Evolutionary conservation across 2,113 vertebrate genomes (phyloP).

Genomic region (Ginglymostoma cirratum): DNA sequence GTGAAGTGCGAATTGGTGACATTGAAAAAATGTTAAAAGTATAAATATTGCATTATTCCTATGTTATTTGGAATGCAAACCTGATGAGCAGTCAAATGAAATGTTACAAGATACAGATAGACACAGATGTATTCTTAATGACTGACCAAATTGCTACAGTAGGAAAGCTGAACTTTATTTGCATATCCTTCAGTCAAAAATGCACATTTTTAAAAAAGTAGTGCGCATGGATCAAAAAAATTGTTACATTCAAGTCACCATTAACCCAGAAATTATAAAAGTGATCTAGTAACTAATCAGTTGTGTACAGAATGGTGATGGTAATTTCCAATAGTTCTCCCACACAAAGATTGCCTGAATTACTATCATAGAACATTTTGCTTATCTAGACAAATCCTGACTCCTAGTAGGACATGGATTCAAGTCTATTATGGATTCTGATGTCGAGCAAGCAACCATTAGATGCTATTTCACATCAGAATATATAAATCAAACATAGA

Average conservation of each 20-base stretch:
- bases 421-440: not conserved
- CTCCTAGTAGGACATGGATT: not conserved
- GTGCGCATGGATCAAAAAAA: not conserved
- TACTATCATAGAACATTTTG: not conserved
- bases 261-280: constrained; percentile 14
- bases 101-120: not conserved
- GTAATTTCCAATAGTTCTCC: not conserved
- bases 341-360: not conserved
- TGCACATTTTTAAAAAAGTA: not conserved
- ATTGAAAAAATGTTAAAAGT: no score
- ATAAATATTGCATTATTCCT: not conserved
- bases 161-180: constrained; percentile 24
- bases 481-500: not conserved
- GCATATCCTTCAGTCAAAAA: not conserved
- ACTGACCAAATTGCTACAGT: not conserved
- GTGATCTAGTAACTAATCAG: not conserved
- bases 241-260: constrained; percentile 28
- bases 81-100: not conserved
- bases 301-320: not conserved
- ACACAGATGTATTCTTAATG: not conserved
- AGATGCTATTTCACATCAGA: not conserved
- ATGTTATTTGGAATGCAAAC: not conserved
- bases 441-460: not conserved
- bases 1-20: not conserved
- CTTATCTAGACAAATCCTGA: not conserved